These are phyloP conservation scores for Ormyrus rosae DNA, from an alignment of 2,888 invertebrate species.

Conservation along the genomic window DNA sequence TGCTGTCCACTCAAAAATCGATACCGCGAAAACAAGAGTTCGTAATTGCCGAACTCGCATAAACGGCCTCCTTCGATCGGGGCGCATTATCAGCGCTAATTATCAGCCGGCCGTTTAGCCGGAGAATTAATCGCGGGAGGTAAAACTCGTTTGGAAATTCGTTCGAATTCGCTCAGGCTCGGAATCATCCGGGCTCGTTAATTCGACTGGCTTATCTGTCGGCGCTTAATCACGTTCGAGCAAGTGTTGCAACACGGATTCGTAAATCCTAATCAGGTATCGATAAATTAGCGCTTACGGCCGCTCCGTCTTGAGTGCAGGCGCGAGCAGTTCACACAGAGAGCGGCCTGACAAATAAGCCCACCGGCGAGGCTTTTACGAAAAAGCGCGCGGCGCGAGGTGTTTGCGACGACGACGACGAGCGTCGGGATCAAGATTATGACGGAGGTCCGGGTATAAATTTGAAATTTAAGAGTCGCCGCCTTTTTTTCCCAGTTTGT, in stretches of 20 bases:
- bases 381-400: constrained; percentile 49
- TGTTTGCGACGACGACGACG: constrained; percentile 65
- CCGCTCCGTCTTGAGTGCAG: constrained; percentile 44
- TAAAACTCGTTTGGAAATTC: neutral
- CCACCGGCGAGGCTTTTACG: constrained; percentile 66
- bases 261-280: constrained; percentile 57
- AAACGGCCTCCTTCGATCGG: too few relatives aligned
- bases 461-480: constrained; percentile 74
- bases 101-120: neutral
- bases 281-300: constrained; percentile 56
- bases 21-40: constrained; percentile 34
- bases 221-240: constrained; percentile 53
- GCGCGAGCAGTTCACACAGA: constrained; percentile 25
- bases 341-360: constrained; percentile 70
- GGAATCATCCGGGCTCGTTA: constrained; percentile 49
- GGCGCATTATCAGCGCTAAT: neutral
- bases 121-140: too few relatives aligned
- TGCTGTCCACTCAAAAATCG: constrained; percentile 17
- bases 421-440: constrained; percentile 75
- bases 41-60: neutral
- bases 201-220: constrained; percentile 38
- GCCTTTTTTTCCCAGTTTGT: too few relatives aligned
- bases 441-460: constrained; percentile 72
- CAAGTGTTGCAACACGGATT: constrained; percentile 34
- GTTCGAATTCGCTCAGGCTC: neutral